These are phyloP conservation scores for Brachionus angularis DNA, from an alignment of 1,140 invertebrate species.

Conservation along the genomic window DNA sequence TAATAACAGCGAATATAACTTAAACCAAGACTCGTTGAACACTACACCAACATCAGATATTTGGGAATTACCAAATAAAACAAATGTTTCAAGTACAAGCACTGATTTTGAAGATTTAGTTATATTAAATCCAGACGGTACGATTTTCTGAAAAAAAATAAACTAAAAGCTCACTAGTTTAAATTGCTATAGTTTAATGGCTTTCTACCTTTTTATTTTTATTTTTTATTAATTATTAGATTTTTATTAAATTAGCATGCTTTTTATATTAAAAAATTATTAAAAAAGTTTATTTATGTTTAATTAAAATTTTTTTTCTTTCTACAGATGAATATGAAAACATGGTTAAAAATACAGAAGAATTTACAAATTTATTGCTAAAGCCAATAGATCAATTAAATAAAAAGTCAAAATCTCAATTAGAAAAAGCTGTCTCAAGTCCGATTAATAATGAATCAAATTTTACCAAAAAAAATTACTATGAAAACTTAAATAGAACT, in stretches of 20 bases:
- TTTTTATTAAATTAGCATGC: too few relatives aligned
- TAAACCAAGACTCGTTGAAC: too few relatives aligned
- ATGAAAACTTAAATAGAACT: too few relatives aligned
- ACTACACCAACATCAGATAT: neutral
- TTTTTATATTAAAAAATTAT: too few relatives aligned
- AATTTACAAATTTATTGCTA: constrained; percentile 11
- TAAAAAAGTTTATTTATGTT: neutral
- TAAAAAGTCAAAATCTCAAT: neutral
- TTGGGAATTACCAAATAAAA: neutral
- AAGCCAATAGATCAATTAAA: neutral
- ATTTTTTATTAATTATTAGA: too few relatives aligned
- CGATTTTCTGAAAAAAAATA: constrained; percentile 4
- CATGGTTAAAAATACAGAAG: constrained; percentile 26
- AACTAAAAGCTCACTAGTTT: neutral
- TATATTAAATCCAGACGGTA: constrained; percentile 23
- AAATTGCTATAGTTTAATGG: too few relatives aligned
- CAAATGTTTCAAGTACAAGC: too few relatives aligned
- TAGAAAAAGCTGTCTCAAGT: neutral
- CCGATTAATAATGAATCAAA: neutral
- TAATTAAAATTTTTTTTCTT: neutral
- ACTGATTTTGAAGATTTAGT: neutral
- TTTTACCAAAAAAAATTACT: neutral
- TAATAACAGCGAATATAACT: neutral
- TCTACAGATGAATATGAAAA: constrained; percentile 35
- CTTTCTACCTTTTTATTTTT: too few relatives aligned